Base-by-base conservation (phyloP, 2,113 vertebrate species). In the Toxotes jaculatrix region DNA sequence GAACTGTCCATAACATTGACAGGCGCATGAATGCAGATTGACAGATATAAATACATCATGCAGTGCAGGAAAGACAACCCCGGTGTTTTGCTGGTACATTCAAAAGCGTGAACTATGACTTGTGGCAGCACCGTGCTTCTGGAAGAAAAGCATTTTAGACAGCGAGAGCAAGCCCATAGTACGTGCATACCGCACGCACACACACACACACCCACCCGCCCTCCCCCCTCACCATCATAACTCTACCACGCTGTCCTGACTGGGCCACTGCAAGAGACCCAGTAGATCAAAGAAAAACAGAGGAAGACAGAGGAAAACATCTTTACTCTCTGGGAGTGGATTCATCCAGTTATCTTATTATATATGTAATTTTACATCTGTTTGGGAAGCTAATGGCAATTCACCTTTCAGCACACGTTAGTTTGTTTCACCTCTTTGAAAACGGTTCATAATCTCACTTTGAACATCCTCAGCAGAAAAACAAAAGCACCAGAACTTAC, bases 401-500 rank as follows among this genome's bases (percentile, higher is more conserved):
- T 66, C 32, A 57, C 7, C 53, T 43, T 53, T 53, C 14, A 32
- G 1, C 47, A 75, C 23, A 7, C 71, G 75, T 47, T 56, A 16
- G 36, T 81, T 66, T 8, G 32, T 34, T 65, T 60, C 12, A 34
- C 9, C 4, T 21, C 14, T 47, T 51, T 55, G 49, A 34, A 69
- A 36, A 16, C 43, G 36, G 6, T 8, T 55, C 4, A 49, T 36
- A 53, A 64, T 61, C 16, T 40, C 0, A 23, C 16, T 32, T 9
- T 55, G 21, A 43, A 43, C 23, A 62, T 31, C 23, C 7, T 23
- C 38, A 45, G 27, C 3, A 62, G 47, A 40, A 45, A 7, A 47
- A 51, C 3, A 36, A 4, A 61, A 75, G 5, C 10, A 38, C 9
- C 34, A 21, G 63, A n/a, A 96, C 98, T 99, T 97, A 99, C 98